phyloP scores from a whole-genome alignment of 2,113 vertebrate species.

The Emydocephalus ijimae region DNA sequence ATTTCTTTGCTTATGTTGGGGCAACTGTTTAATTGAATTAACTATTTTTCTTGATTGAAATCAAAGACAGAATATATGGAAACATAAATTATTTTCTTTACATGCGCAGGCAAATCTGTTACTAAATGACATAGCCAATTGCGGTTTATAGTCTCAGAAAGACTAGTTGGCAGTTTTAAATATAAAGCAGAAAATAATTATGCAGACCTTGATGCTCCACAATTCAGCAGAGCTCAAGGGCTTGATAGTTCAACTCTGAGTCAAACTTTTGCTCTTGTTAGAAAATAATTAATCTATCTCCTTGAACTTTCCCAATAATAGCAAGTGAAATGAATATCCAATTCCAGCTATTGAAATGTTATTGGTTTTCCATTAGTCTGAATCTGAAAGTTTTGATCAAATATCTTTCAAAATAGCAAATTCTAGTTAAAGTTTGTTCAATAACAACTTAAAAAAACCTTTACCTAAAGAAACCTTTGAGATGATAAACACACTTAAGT shows the following conservation, averaged over 20 bases:
- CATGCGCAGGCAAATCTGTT: background rate
- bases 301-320: background rate
- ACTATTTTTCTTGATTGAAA: background rate
- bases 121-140: background rate
- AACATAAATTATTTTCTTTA: background rate
- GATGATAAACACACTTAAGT: background rate
- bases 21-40: background rate
- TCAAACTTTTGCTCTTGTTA: background rate
- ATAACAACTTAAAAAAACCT: background rate
- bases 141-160: background rate
- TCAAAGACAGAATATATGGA: background rate
- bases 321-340: background rate
- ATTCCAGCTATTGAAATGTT: background rate
- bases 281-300: background rate
- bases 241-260: background rate
- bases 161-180: background rate
- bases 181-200: background rate
- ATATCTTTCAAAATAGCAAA: background rate
- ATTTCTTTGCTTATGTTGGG: background rate
- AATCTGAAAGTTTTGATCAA: background rate
- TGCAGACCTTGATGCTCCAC: background rate
- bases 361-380: background rate
- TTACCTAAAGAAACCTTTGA: background rate
- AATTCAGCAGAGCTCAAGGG: background rate
- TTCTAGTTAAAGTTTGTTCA: background rate